Conservation (phyloP, 2,113 vertebrate species). For the Melanerpes aurifrons region DNA sequence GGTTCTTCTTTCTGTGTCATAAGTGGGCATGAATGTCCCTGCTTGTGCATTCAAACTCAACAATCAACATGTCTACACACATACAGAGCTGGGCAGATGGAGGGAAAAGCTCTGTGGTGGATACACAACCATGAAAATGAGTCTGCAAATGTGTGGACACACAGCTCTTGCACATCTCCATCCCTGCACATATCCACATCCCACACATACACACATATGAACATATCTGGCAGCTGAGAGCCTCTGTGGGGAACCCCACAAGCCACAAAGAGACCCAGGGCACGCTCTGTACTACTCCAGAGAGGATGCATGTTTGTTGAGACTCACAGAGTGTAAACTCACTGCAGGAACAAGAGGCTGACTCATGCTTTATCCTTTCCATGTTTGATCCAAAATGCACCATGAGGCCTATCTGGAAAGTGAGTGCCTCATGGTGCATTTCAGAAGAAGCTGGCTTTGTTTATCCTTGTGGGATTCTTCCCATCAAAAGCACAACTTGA, state of each 20-base stretch:
- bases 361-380: neutral
- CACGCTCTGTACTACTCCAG: rapidly evolving
- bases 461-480: neutral
- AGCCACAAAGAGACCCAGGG: rapidly evolving
- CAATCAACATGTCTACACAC: neutral
- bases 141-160: rapidly evolving
- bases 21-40: neutral
- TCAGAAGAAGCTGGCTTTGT: neutral
- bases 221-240: neutral
- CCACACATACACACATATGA: too few species aligned
- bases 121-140: neutral
- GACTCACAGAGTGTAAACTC: neutral
- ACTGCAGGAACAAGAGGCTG: neutral
- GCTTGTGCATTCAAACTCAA: neutral
- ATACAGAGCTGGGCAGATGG: neutral
- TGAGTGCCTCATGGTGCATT: neutral
- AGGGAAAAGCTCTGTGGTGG: neutral
- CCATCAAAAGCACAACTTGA: neutral
- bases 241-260: neutral
- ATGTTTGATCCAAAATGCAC: neutral
- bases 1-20: neutral
- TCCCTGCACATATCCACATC: neutral
- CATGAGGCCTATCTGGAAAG: neutral
- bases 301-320: rapidly evolving
- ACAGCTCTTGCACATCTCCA: too few species aligned